phyloP scores from a whole-genome alignment of 53 echinoderm and acorn worm genomes.

The Hippasteria phrygiana region DNA sequence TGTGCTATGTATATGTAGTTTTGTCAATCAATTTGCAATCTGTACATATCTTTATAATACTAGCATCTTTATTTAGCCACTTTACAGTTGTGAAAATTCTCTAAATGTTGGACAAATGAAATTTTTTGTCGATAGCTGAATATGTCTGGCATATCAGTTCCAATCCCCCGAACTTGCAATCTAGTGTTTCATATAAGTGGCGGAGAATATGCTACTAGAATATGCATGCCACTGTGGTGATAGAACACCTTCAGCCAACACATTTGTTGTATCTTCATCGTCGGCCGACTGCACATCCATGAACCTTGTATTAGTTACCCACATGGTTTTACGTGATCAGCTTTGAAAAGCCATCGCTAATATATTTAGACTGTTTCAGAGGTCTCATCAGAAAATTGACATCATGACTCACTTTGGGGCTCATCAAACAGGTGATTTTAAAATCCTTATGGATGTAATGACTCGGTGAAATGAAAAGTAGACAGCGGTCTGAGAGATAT shows the following conservation, averaged over 20 bases:
- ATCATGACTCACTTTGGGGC: not conserved
- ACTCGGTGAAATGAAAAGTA: not conserved
- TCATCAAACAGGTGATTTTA: conserved; percentile 26
- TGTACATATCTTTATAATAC: too few species aligned
- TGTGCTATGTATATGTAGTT: too few species aligned
- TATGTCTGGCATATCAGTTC: too few species aligned
- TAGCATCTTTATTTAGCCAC: too few species aligned
- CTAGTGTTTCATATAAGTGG: too few species aligned
- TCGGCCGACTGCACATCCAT: not conserved
- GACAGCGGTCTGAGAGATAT: conserved; percentile 19
- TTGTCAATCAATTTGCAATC: too few species aligned
- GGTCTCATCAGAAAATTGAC: not conserved
- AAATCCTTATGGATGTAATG: not conserved
- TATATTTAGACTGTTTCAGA: not conserved
- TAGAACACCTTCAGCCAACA: conserved; percentile 35
- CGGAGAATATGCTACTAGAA: not conserved
- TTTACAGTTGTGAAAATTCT: too few species aligned
- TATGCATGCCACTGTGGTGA: conserved; percentile 41
- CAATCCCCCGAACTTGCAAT: too few species aligned
- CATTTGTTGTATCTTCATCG: conserved; percentile 38
- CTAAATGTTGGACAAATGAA: too few species aligned
- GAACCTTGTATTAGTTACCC: not conserved
- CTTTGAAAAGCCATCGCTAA: not conserved
- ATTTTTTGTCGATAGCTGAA: too few species aligned
- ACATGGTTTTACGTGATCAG: conserved; percentile 7